Evolutionary conservation across 2,113 vertebrate genomes (phyloP), one percentile per base, ranked within the genome.

Genomic region (Ophthalmolycus amberensis): DNA sequence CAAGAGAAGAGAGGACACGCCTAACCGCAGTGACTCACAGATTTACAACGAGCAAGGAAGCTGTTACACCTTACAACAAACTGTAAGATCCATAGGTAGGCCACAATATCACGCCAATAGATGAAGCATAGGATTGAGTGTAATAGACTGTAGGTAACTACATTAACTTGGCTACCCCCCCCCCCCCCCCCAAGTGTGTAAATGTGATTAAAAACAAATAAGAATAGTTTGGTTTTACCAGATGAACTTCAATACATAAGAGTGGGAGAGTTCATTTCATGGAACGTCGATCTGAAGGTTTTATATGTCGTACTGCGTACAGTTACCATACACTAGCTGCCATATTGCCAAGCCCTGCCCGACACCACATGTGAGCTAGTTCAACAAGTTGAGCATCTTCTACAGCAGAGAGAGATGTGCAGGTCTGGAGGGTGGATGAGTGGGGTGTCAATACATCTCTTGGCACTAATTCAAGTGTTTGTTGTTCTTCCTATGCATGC

Each of bases 21-120:
- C 89, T 89, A 71, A 84, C 9, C 76, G 5, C 77, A 48, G 76
- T 92, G 90, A 93, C 42, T 93, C 83, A 88, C 50, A 15, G 64
- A 32, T 62, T 56, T 27, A 54, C 65, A 76, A 56, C 46, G 75
- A 52, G 65, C 37, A 58, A 22, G 18, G 11, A 69, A 34, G 7
- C 37, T 27, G 44, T 15, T 71, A 38, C 64, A 18, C n/a, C 29
- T 29, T 59, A 11, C 15, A 37, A 29, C 7, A 15, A 70, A 65
- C 59, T 34, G 25, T 38, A 11, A 71, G 7, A 70, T n/a, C 70
- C 63, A 34, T 20, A 69, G 66, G n/a, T 20, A 56, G 18, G 40
- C 12, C 32, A 12, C 29, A 16, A 64, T 37, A 29, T 66, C 18
- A 59, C 77, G 71, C 62, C 5, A 73, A 34, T 34, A 67, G 14